Percentiles rank a stretch among this genome's conserved stretches.
Evolutionary conservation across 2,888 invertebrate species (phyloP).

Genomic region (Brachycybe producta): DNA sequence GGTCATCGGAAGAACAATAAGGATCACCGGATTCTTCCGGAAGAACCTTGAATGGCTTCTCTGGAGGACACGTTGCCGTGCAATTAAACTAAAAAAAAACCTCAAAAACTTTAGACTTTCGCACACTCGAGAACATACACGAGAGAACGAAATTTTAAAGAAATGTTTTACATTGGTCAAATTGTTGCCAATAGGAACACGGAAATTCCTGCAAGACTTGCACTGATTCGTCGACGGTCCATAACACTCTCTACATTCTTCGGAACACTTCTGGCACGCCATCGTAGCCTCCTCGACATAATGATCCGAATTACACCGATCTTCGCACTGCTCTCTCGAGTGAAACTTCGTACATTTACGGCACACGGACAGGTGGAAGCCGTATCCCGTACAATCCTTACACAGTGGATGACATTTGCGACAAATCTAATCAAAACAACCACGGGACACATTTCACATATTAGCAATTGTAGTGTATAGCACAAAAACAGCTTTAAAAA

Average conservation of each 20-base stretch:
- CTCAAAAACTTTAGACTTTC: not conserved
- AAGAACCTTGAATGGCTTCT: conserved; percentile 63
- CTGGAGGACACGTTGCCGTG: conserved; percentile 64
- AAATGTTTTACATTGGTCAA: conserved; percentile 22
- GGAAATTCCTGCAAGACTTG: conserved; percentile 59
- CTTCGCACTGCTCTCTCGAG: conserved; percentile 72
- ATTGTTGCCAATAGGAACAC: conserved; percentile 45
- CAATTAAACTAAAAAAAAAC: conserved; percentile 55
- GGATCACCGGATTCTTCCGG: conserved; percentile 55
- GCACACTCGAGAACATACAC: too few relatives aligned
- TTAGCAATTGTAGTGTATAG: too few relatives aligned
- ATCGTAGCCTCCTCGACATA: conserved; percentile 61
- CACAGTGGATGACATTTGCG: conserved; percentile 81
- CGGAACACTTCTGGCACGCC: conserved; percentile 59
- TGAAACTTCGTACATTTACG: conserved; percentile 74
- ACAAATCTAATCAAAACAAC: conserved; percentile 47
- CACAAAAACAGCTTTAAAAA: not conserved
- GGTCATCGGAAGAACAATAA: conserved; percentile 53
- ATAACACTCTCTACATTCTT: conserved; percentile 70
- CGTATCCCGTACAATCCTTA: conserved; percentile 73
- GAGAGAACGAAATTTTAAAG: too few relatives aligned
- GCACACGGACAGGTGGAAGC: conserved; percentile 65
- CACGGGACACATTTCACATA: too few relatives aligned
- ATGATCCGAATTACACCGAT: conserved; percentile 72
- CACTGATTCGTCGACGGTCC: conserved; percentile 67